Evolutionary conservation across 2,797 vertebrate species (phyloP).

Genomic region (Malurus leucopterus): DNA sequence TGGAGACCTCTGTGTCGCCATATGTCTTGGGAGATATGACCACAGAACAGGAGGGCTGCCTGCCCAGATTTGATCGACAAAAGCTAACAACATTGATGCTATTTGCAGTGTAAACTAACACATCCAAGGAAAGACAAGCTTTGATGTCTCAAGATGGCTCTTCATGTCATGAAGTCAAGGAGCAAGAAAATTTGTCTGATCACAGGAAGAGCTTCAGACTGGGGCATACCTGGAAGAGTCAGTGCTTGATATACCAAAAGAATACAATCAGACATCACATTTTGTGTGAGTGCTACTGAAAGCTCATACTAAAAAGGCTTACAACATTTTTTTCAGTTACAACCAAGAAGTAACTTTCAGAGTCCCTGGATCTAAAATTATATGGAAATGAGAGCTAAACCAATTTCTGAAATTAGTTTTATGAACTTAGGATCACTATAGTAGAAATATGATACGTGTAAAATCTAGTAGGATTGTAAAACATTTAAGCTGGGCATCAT

Average conservation of each 20-base stretch:
- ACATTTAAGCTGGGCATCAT: not conserved
- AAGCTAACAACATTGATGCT: not conserved
- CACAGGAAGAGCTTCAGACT: not conserved
- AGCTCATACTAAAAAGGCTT: not conserved
- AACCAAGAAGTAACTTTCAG: not conserved
- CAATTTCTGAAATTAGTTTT: not conserved
- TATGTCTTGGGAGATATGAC: accelerated
- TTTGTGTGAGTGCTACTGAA: not conserved
- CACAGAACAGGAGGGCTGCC: not conserved
- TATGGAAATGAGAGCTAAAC: not conserved
- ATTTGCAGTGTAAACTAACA: not conserved
- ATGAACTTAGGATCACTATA: not conserved
- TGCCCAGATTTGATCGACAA: not conserved
- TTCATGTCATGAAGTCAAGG: not conserved
- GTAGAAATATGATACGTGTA: not conserved
- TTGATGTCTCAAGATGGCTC: not conserved
- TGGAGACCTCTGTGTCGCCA: not conserved
- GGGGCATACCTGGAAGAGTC: not conserved
- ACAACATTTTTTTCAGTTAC: not conserved
- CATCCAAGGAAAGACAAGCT: not conserved
- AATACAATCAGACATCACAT: not conserved
- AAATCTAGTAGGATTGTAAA: not conserved
- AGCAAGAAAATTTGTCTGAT: not conserved
- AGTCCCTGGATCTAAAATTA: not conserved
- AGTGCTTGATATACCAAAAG: not conserved